Conservation (phyloP, 2,888 invertebrate genomes). For the Artemia sinica region DNA sequence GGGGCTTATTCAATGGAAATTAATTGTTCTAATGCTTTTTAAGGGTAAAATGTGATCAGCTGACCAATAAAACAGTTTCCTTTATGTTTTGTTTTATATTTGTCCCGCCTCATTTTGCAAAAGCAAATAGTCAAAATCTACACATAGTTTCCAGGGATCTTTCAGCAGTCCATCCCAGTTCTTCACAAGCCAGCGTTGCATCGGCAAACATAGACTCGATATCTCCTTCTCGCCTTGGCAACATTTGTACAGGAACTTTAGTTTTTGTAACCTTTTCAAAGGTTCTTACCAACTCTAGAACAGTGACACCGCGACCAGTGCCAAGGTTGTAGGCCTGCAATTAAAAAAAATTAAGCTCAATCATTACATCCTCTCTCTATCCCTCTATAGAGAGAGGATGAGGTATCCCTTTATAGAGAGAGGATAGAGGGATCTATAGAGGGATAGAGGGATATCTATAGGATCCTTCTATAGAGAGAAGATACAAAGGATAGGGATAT, state of each 20-base stretch:
- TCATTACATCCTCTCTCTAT: too few relatives aligned
- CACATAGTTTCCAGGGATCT: conserved; percentile 72
- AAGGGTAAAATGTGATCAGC: not conserved
- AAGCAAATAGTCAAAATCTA: conserved; percentile 32
- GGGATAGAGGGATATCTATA: too few relatives aligned
- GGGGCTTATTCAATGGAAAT: too few relatives aligned
- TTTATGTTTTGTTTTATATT: not conserved
- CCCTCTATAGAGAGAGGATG: too few relatives aligned
- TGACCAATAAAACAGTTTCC: not conserved
- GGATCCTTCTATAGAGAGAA: too few relatives aligned
- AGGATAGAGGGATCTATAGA: too few relatives aligned
- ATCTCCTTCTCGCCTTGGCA: conserved; percentile 64
- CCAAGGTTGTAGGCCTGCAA: conserved; percentile 72
- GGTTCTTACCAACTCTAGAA: conserved; percentile 65
- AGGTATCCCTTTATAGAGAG: too few relatives aligned
- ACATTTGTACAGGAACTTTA: conserved; percentile 53
- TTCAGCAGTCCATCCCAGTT: conserved; percentile 67
- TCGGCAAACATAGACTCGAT: conserved; percentile 82
- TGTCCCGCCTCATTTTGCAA: too few relatives aligned
- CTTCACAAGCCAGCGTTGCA: conserved; percentile 54
- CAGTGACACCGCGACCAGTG: conserved; percentile 77
- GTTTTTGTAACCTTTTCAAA: conserved; percentile 71
- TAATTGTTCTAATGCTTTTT: not conserved
- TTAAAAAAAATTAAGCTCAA: conserved; percentile 16
- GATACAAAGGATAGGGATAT: too few relatives aligned